Evolutionary conservation across 2,797 vertebrate genomes (phyloP), one percentile per base, ranked within the genome.

Genomic region (Luscinia megarhynchos): DNA sequence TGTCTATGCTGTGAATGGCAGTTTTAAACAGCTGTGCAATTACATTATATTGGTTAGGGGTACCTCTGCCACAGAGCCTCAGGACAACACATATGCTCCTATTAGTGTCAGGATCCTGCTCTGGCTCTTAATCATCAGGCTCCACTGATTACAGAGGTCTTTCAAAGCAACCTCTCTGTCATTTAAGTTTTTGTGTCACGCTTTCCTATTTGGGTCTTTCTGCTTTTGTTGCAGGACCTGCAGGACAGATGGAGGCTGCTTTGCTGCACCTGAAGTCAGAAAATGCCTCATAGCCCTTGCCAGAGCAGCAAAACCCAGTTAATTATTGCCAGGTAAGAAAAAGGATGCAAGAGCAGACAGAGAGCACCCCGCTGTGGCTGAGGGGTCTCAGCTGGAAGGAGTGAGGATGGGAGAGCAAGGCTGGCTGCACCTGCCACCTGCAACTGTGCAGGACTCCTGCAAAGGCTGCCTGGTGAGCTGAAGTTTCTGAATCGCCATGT

Each of bases 21-120:
- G 84, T 72, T 92, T 89, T 50, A 91, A 96, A 92, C 94, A 96
- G 90, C 93, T 94, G 94, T 89, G 93, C 89, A 80, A 22, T 21
- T 74, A 87, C 84, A 83, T 66, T 84, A 32, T 51, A 80, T 78
- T 68, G 55, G 81, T 68, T 48, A 74, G 75, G 84, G 66, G 51
- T 63, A 34, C 41, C 81, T 38, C 72, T 90, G 83, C 75, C 79
- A 77, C 89, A 51, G 76, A 81, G 93, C 90, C 90, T 70, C 66
- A 46, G 94, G 86, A 95, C 63, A 92, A n/a, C 81, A 50, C 88
- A 78, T 57, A 68, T 68, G 89, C 54, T 94, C 61, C 75, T 68
- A 0, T 87, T 64, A 61, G 84, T 23, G 50, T 77, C 92, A 89
- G 64, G 84, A 75, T 90, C 62, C 75, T 85, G 68, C 84, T 93